phyloP scores from a whole-genome alignment of 1,140 invertebrate species.

The Drosophila grimshawi region DNA sequence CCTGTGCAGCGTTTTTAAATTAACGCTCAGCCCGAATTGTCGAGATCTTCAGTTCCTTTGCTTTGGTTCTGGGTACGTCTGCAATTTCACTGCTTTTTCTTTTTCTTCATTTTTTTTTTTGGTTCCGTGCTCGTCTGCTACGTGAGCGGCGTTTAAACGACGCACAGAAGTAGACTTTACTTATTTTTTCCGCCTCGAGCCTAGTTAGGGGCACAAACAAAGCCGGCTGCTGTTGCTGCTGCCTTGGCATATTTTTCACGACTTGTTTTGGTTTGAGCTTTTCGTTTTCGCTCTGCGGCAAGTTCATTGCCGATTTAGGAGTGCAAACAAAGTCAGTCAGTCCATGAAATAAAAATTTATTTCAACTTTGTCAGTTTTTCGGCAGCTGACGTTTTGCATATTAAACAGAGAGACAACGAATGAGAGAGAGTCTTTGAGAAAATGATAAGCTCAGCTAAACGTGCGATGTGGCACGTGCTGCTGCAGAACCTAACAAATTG shows the following conservation, averaged over 20 bases:
- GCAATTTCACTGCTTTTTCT: constrained; percentile 32
- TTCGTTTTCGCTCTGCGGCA: constrained; percentile 57
- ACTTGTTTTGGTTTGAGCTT: not conserved
- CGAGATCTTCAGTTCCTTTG: not conserved
- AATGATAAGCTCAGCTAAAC: constrained; percentile 83
- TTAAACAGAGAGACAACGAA: constrained; percentile 60
- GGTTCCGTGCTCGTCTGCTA: constrained; percentile 55
- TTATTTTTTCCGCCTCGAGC: constrained; percentile 34
- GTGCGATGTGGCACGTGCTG: constrained; percentile 79
- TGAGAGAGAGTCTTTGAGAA: constrained; percentile 62
- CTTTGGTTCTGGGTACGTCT: constrained; percentile 30
- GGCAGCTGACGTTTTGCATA: constrained; percentile 78
- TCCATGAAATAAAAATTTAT: constrained; percentile 83
- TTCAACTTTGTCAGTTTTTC: constrained; percentile 81
- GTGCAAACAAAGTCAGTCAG: constrained; percentile 44
- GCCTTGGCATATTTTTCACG: constrained; percentile 62
- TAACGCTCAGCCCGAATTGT: constrained; percentile 21
- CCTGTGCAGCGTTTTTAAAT: constrained; percentile 28
- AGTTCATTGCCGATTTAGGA: constrained; percentile 74
- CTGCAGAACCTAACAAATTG: constrained; percentile 77
- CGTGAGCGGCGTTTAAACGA: constrained; percentile 64
- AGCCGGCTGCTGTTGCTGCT: constrained; percentile 17
- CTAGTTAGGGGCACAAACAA: constrained; percentile 55
- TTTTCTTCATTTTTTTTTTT: constrained; percentile 20
- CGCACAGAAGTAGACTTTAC: constrained; percentile 40